phyloP scores from a whole-genome alignment of 2,113 vertebrate genomes.

The Azemiops feae region DNA sequence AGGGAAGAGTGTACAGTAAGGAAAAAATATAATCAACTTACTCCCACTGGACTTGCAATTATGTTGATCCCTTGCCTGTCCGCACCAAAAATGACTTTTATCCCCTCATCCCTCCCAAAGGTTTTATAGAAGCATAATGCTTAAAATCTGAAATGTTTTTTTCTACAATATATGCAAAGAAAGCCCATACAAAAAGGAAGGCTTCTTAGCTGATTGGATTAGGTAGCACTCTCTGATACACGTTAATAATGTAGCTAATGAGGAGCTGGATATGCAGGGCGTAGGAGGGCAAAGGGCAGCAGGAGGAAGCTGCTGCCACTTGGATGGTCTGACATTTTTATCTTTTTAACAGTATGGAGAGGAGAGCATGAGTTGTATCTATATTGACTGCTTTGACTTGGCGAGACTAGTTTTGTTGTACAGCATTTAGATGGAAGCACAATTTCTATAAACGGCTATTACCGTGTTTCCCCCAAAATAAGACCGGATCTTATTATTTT shows the following conservation, averaged over 20 bases:
- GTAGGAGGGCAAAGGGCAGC: conserved; percentile 24
- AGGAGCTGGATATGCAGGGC: conserved; percentile 14
- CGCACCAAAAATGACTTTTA: not conserved
- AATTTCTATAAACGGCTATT: conserved; percentile 20
- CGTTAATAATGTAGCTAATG: conserved; percentile 6
- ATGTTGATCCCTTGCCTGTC: not conserved
- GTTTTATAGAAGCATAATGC: not conserved
- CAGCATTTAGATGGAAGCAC: conserved; percentile 13
- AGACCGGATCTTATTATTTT: too few species aligned
- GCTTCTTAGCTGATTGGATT: conserved; percentile 29
- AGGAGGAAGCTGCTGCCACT: conserved; percentile 23
- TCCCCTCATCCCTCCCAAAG: conserved; percentile 1
- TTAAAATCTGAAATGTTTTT: conserved; percentile 34
- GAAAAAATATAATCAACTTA: not conserved
- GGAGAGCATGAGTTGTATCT: conserved; percentile 23
- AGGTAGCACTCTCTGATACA: conserved; percentile 21
- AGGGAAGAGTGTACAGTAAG: not conserved
- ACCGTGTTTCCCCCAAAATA: too few species aligned
- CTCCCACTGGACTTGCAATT: not conserved
- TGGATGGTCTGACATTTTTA: not conserved
- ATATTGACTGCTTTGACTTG: conserved; percentile 19
- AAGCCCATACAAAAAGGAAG: conserved; percentile 13
- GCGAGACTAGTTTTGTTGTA: not conserved
- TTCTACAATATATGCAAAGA: not conserved
- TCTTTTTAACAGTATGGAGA: not conserved